Percentiles rank a stretch among this genome's conserved stretches.
These are phyloP conservation scores for Meles meles DNA, from an alignment of 2,113 vertebrate genomes.

Conservation along the genomic window DNA sequence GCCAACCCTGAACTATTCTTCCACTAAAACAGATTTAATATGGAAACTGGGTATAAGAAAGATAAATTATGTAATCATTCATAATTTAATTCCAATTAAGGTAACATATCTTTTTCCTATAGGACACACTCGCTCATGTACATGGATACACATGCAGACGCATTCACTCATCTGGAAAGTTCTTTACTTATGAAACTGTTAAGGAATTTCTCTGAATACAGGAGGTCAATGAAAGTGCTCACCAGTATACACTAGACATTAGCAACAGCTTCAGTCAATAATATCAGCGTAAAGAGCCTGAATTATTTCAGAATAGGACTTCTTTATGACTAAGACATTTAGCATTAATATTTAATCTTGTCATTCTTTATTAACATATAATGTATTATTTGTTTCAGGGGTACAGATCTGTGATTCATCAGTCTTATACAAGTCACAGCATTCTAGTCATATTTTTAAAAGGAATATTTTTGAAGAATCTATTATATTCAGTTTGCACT, in stretches of 20 bases:
- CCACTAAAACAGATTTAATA: conserved; percentile 31
- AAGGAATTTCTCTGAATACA: background rate
- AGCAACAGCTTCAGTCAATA: background rate
- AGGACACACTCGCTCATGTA: background rate
- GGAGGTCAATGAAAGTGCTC: background rate
- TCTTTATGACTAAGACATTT: background rate
- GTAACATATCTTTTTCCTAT: background rate
- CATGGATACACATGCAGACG: background rate
- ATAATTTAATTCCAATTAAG: conserved; percentile 55
- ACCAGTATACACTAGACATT: background rate
- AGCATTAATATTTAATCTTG: background rate
- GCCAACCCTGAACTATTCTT: background rate
- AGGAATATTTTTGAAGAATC: background rate
- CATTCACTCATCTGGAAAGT: background rate
- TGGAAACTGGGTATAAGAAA: background rate
- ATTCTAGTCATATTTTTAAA: background rate
- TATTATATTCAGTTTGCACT: background rate
- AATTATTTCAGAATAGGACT: background rate
- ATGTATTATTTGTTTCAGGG: no score
- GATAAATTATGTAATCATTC: conserved; percentile 26
- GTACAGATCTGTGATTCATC: no score
- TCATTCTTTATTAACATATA: background rate
- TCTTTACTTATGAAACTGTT: background rate
- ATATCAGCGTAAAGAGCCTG: background rate
- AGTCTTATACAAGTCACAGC: no score